Conservation (phyloP, 2,113 vertebrate species). For the Ochotona princeps region DNA sequence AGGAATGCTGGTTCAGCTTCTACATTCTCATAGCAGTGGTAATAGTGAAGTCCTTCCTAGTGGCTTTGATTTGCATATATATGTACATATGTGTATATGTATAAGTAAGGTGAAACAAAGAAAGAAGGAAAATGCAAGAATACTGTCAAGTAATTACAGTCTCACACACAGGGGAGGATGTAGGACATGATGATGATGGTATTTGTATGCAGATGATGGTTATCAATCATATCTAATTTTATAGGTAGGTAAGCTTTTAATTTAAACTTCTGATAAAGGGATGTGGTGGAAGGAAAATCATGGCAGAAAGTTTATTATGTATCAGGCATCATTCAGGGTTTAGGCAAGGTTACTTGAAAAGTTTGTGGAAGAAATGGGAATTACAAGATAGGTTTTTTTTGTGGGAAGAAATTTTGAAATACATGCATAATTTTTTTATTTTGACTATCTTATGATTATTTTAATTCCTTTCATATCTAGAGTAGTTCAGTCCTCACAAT, state of each 20-base stretch:
- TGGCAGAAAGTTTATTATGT: background rate
- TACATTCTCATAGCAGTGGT: background rate
- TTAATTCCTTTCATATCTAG: background rate
- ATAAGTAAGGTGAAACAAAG: background rate
- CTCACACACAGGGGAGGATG: background rate
- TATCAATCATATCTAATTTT: constrained; percentile 19
- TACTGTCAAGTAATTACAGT: background rate
- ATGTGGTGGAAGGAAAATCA: background rate
- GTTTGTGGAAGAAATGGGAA: too few species aligned
- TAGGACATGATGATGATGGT: background rate
- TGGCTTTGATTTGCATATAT: background rate
- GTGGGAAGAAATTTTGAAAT: too few species aligned
- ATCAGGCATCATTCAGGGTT: background rate
- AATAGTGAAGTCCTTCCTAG: background rate
- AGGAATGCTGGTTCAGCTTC: background rate
- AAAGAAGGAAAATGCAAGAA: background rate
- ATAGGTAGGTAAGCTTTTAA: background rate
- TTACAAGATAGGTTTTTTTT: too few species aligned
- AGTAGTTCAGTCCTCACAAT: background rate
- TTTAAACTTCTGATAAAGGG: background rate
- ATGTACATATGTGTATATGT: too few species aligned
- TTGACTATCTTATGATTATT: too few species aligned
- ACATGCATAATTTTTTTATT: too few species aligned
- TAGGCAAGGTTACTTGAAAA: background rate
- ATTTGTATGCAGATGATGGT: background rate